Evolutionary conservation across 2,888 invertebrate species (phyloP).

Genomic region (Pyrocoelia pectoralis): DNA sequence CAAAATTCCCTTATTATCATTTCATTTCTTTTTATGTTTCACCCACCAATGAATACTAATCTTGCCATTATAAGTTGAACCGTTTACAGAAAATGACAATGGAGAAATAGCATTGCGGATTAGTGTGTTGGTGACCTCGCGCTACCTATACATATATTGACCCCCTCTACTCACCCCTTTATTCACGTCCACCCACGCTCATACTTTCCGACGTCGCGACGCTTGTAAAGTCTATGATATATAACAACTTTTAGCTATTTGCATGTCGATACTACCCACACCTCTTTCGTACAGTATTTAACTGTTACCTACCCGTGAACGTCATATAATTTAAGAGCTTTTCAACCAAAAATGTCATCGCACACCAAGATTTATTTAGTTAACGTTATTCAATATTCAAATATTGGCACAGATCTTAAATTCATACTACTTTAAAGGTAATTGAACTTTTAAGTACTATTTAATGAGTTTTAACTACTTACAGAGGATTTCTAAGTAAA

Average conservation of each 20-base stretch:
- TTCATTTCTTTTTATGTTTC: conserved; percentile 33
- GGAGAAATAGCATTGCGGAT: conserved; percentile 31
- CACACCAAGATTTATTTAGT: conserved; percentile 10
- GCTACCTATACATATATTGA: conserved; percentile 43
- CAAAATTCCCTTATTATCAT: conserved; percentile 35
- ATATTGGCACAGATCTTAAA: background rate
- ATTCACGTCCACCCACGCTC: conserved; percentile 45
- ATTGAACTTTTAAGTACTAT: conserved; percentile 39
- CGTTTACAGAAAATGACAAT: conserved; percentile 35
- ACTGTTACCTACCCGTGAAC: conserved; percentile 1
- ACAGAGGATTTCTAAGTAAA: conserved; percentile 16
- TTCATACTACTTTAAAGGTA: conserved; percentile 16
- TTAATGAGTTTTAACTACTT: conserved; percentile 21
- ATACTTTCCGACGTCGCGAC: conserved; percentile 46
- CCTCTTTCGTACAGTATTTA: conserved; percentile 3
- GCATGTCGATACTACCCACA: conserved; percentile 42
- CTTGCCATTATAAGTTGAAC: conserved; percentile 30
- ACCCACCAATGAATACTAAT: conserved; percentile 35
- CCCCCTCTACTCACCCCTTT: conserved; percentile 40
- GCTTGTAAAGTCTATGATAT: conserved; percentile 48
- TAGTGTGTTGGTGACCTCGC: conserved; percentile 37
- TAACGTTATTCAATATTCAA: conserved; percentile 7
- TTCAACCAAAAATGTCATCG: background rate
- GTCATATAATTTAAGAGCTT: conserved; percentile 20
- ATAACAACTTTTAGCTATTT: conserved; percentile 46